A percentile compares a stretch with the other conserved stretches of the same genome.
Conservation (phyloP, 1,140 invertebrate species). For the Drosophila pallidifrons region DNA sequence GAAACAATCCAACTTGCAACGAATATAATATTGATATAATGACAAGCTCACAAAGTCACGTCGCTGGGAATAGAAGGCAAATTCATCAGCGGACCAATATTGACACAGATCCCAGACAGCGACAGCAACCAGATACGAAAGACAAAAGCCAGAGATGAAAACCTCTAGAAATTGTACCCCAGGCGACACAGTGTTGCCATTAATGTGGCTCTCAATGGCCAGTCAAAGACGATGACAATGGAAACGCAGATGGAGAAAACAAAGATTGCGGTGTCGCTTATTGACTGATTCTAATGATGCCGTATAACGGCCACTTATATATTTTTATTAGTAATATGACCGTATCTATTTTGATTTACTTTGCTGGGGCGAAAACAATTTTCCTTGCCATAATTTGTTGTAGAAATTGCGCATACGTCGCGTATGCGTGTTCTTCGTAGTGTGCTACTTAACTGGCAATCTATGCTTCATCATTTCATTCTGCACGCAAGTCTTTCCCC, state of each 20-base stretch:
- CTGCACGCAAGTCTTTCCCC: conserved; percentile 51
- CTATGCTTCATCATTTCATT: conserved; percentile 48
- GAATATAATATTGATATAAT: conserved; percentile 75
- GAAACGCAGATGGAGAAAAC: background rate
- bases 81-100: conserved; percentile 74
- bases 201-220: conserved; percentile 6
- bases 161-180: conserved; percentile 25
- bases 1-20: conserved; percentile 68
- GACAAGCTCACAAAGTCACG: conserved; percentile 71
- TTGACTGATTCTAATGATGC: conserved; percentile 69
- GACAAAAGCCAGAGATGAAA: conserved; percentile 41
- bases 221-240: conserved; percentile 12
- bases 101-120: conserved; percentile 45
- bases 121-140: conserved; percentile 31
- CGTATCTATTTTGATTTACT: conserved; percentile 75
- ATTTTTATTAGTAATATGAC: conserved; percentile 68
- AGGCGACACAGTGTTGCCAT: conserved; percentile 16
- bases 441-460: conserved; percentile 15
- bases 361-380: conserved; percentile 65
- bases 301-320: conserved; percentile 76
- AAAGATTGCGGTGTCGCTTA: conserved; percentile 37
- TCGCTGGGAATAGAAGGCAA: conserved; percentile 57
- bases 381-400: conserved; percentile 56
- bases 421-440: conserved; percentile 25
- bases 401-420: conserved; percentile 50